phyloP scores from a whole-genome alignment of 2,113 vertebrate genomes.

The Larimichthys crocea region DNA sequence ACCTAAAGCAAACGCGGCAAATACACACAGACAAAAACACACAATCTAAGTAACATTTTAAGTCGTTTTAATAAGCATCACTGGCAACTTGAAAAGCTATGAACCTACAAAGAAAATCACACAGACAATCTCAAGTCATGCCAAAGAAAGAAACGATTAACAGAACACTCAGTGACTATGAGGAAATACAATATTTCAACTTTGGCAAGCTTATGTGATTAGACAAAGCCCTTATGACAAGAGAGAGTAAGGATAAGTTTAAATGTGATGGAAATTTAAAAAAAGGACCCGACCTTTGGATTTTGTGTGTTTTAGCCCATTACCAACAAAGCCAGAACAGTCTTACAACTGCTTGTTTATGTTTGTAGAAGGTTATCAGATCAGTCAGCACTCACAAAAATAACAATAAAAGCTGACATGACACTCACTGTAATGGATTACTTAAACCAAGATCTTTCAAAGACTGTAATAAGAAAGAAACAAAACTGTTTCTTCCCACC shows the following conservation, averaged over 20 bases:
- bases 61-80: not conserved
- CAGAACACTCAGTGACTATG: not conserved
- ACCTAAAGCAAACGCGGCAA: constrained; percentile 83
- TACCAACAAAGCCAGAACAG: not conserved
- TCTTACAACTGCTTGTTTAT: not conserved
- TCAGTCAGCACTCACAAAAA: not conserved
- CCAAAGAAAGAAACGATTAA: constrained; percentile 26
- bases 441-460: not conserved
- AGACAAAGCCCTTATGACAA: constrained; percentile 1
- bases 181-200: constrained; percentile 11
- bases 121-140: constrained; percentile 17
- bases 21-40: constrained; percentile 11
- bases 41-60: not conserved
- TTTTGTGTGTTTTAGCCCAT: constrained; percentile 48
- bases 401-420: not conserved
- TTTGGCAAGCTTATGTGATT: not conserved
- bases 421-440: not conserved
- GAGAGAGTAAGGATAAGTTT: not conserved
- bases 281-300: not conserved
- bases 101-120: constrained; percentile 21
- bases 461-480: too few relatives aligned
- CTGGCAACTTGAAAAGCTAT: constrained; percentile 1
- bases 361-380: not conserved
- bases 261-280: not conserved
- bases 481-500: too few relatives aligned